Evolutionary conservation across 2,113 vertebrate genomes (phyloP), one percentile per base, ranked within the genome.

Genomic region (Scolopax mira): DNA sequence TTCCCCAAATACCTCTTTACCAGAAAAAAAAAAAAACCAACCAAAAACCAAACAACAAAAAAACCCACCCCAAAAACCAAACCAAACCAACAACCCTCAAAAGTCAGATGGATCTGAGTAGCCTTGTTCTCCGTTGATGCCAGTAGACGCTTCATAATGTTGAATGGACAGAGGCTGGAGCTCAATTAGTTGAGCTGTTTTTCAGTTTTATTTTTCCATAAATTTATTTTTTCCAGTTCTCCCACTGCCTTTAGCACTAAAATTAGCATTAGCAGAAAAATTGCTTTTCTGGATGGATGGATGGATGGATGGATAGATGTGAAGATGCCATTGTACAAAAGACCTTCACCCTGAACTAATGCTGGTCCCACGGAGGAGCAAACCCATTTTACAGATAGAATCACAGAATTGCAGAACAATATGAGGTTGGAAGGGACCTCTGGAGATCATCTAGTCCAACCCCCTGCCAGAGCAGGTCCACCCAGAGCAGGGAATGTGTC

Each of bases 281-380:
- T n/a, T n/a, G n/a, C n/a, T n/a, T n/a, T n/a, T n/a, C n/a, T n/a
- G n/a, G n/a, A n/a, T n/a, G n/a, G n/a, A n/a, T n/a, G n/a, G n/a
- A n/a, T n/a, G n/a, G n/a, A n/a, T n/a, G n/a, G n/a, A n/a, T n/a
- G n/a, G n/a, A n/a, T n/a, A n/a, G n/a, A n/a, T 6, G 46, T 23
- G 46, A 51, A 35, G 55, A 13, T 3, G 27, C 30, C 54, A 18
- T 55, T 4, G 66, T 3, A 8, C 28, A 17, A 8, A 69, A 69
- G 42, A 22, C 35, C 37, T 25, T 30, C 42, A 18, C 13, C 24
- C 31, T 1, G 41, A 55, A 5, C 57, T 6, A 6, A 8, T 3
- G 11, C 84, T 1, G 55, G 3, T 27, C 5, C 28, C n/a, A 25
- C 2, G 1, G 4, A 1, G 51, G 64, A 54, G 58, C 72, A 42